A percentile compares a stretch with the other conserved stretches of the same genome.
Evolutionary conservation across 2,113 vertebrate species (phyloP).

Genomic region (Indicator indicator): DNA sequence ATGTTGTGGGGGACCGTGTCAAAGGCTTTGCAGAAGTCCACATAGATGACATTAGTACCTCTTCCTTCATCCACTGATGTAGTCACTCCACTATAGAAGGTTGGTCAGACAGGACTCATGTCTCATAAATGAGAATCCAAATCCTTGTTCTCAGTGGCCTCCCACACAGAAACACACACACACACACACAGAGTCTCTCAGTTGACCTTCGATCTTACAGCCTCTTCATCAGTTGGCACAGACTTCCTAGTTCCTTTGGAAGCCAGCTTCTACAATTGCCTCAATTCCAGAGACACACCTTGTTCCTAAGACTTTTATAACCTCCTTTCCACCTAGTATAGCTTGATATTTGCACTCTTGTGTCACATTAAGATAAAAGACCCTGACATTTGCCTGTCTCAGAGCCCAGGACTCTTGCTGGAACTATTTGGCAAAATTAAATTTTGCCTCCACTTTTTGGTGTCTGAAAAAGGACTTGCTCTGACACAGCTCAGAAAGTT

Average conservation of each 20-base stretch:
- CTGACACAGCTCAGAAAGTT: too few species aligned
- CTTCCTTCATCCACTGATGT: background rate
- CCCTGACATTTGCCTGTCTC: too few species aligned
- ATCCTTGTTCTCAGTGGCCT: background rate
- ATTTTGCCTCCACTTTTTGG: too few species aligned
- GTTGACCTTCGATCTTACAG: background rate
- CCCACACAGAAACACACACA: background rate
- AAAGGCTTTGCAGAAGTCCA: too few species aligned
- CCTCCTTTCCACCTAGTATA: background rate
- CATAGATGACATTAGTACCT: background rate
- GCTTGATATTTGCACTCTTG: background rate
- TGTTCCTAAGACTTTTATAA: background rate
- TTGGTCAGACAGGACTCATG: background rate
- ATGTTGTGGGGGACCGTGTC: too few species aligned
- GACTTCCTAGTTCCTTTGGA: background rate
- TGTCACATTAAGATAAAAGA: too few species aligned
- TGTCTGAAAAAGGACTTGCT: too few species aligned
- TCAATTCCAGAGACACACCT: background rate
- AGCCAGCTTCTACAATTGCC: background rate
- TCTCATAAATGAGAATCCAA: too few species aligned
- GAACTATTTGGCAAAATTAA: too few species aligned
- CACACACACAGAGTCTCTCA: background rate
- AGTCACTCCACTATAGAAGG: background rate
- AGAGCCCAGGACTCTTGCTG: too few species aligned
- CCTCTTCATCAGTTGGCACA: background rate